Conservation (phyloP, 2,888 invertebrate species). For the Melikaiella ostensackeni region DNA sequence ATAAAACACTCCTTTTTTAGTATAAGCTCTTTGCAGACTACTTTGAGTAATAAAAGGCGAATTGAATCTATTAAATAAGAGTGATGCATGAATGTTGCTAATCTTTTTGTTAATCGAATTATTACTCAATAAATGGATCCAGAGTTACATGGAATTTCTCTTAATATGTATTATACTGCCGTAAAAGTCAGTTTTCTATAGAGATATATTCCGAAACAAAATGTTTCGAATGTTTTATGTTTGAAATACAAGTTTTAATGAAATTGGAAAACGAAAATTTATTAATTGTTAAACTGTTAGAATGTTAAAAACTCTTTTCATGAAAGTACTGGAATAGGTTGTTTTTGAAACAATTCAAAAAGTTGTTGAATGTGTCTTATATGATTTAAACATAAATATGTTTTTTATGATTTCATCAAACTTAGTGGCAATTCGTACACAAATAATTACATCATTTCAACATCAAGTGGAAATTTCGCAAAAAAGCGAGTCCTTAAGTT, state of each 20-base stretch:
- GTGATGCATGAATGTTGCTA: constrained; percentile 26
- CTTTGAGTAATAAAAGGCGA: constrained; percentile 8
- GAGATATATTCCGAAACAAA: too few species aligned
- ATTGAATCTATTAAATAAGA: constrained; percentile 14
- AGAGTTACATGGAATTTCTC: neutral
- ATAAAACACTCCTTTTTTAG: constrained; percentile 23
- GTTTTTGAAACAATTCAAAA: too few species aligned
- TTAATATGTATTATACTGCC: too few species aligned
- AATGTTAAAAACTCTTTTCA: too few species aligned
- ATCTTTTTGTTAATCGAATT: constrained; percentile 6
- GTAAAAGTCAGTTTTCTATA: neutral
- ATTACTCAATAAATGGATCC: neutral
- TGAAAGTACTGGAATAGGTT: too few species aligned
- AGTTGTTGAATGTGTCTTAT: too few species aligned
- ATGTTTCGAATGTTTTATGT: too few species aligned
- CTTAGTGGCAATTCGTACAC: too few species aligned
- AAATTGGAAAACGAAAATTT: too few species aligned
- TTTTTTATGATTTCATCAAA: neutral
- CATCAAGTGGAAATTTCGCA: neutral
- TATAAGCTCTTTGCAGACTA: constrained; percentile 17
- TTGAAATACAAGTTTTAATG: too few species aligned
- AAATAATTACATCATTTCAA: neutral
- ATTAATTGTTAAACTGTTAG: too few species aligned
- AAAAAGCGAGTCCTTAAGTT: neutral
- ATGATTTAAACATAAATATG: neutral